A percentile compares a stretch with the other conserved stretches of the same genome.
phyloP scores from a whole-genome alignment of 2,888 invertebrate species.

The Digitonthophagus gazella region DNA sequence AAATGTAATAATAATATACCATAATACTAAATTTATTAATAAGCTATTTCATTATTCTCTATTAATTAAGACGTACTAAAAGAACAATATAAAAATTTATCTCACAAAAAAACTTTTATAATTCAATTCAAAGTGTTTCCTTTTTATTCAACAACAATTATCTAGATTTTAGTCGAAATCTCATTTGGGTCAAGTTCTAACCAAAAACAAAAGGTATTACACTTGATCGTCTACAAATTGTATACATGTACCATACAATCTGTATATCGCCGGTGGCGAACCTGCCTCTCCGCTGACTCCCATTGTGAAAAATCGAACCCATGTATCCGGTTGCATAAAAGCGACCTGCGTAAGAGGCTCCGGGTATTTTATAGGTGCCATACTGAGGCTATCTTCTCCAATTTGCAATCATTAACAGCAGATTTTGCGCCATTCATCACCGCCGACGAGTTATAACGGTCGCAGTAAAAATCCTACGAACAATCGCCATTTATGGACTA shows the following conservation, averaged over 20 bases:
- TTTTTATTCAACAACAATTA: no score
- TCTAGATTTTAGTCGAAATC: not conserved
- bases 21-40: no score
- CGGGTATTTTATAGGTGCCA: not conserved
- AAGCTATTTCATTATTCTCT: no score
- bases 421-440: conserved; percentile 7
- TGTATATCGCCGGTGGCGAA: not conserved
- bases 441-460: conserved; percentile 6
- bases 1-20: no score
- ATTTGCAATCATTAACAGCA: conserved; percentile 2
- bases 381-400: conserved; percentile 9
- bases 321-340: conserved; percentile 16
- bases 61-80: no score
- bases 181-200: not conserved
- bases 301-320: conserved; percentile 14
- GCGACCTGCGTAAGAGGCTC: not conserved
- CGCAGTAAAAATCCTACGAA: not conserved
- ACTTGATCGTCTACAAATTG: not conserved
- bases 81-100: no score
- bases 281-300: not conserved
- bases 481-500: not conserved
- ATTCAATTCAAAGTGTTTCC: no score
- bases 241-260: not conserved
- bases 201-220: no score
- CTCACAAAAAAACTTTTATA: no score